These are phyloP conservation scores for Mesocentrotus franciscanus DNA, from an alignment of 53 echinoderm and acorn worm species.

Conservation along the genomic window DNA sequence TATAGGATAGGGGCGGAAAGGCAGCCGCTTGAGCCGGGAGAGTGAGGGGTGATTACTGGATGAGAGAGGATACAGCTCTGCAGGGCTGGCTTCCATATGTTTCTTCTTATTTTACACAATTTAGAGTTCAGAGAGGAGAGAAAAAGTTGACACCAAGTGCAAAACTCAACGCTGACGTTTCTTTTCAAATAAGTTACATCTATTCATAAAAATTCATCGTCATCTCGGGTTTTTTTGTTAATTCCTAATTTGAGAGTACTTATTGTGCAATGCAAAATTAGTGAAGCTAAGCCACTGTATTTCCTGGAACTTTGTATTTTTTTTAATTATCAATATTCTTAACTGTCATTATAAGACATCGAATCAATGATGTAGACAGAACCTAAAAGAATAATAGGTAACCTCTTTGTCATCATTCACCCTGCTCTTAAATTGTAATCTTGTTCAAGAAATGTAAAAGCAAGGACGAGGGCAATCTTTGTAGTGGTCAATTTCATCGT, in stretches of 20 bases:
- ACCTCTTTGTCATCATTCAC: neutral
- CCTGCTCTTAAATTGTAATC: neutral
- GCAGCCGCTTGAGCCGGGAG: constrained; percentile 5
- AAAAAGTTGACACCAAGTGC: neutral
- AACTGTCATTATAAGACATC: too few relatives aligned
- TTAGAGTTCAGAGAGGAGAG: neutral
- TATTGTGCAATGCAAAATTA: too few relatives aligned
- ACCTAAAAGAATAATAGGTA: neutral
- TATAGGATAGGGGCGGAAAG: constrained; percentile 50
- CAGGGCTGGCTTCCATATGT: constrained; percentile 38
- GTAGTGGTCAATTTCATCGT: neutral
- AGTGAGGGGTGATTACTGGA: neutral
- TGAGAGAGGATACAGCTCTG: neutral
- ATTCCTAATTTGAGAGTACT: too few relatives aligned
- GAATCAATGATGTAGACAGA: neutral
- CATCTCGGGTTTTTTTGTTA: too few relatives aligned
- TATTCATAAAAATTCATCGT: too few relatives aligned
- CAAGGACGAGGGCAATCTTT: neutral
- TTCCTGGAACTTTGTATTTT: neutral
- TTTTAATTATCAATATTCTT: neutral
- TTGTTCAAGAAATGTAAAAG: neutral
- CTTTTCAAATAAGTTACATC: too few relatives aligned
- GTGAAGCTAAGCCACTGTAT: neutral
- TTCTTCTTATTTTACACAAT: constrained; percentile 21
- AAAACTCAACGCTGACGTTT: neutral